Conservation (phyloP, 2,888 invertebrate genomes). For the Spilosoma lubricipeda region DNA sequence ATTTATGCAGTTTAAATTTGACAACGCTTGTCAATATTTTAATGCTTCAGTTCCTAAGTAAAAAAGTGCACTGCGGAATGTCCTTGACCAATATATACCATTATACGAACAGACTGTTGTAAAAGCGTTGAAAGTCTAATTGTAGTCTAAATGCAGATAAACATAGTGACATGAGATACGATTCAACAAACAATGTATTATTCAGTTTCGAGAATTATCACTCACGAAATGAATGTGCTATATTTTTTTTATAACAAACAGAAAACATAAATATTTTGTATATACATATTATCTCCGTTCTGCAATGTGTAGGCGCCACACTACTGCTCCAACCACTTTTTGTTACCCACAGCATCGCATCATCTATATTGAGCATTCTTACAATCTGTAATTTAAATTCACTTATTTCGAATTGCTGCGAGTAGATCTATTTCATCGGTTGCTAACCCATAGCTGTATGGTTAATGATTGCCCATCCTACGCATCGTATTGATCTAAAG, state of each 20-base stretch:
- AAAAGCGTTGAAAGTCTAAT: background rate
- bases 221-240: background rate
- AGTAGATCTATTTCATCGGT: slow-evolving; percentile 36
- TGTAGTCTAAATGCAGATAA: background rate
- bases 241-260: background rate
- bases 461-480: slow-evolving; percentile 27
- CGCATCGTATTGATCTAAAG: slow-evolving; percentile 14
- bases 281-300: slow-evolving; percentile 38
- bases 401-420: slow-evolving; percentile 40
- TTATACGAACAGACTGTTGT: background rate
- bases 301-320: slow-evolving; percentile 44
- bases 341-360: slow-evolving; percentile 40
- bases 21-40: background rate
- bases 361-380: slow-evolving; percentile 44
- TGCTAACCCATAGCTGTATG: slow-evolving; percentile 32
- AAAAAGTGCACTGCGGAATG: background rate
- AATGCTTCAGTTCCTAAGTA: background rate
- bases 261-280: background rate
- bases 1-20: slow-evolving; percentile 10
- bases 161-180: background rate
- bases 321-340: slow-evolving; percentile 42
- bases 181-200: background rate
- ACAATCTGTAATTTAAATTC: slow-evolving; percentile 47
- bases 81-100: background rate
- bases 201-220: background rate